A percentile compares a stretch with the other conserved stretches of the same genome.
These are phyloP conservation scores for human DNA, from an alignment of 2,113 vertebrate species.

Conservation along the genomic window GRCh38 chr4:91578001-91578500, in stretches of 20 bases:
- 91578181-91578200: neutral
- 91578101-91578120: neutral
- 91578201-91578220: neutral
- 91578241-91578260: no score
- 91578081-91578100: accelerated
- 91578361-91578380: neutral
- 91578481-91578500: neutral
- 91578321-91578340: neutral
- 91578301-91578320: neutral
- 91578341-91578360: neutral
- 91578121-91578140: accelerated
- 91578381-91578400: neutral
- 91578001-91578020: neutral
- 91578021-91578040: neutral
- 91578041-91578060: neutral
- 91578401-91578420: neutral
- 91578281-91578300: neutral
- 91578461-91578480: neutral
- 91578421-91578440: neutral
- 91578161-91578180: neutral
- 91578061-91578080: neutral
- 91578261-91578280: neutral
- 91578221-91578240: no score
- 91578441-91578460: neutral
- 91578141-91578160: neutral